Percentiles rank a stretch among this genome's conserved stretches.
These are phyloP conservation scores for Achroia grisella DNA, from an alignment of 1,140 invertebrate genomes.

Conservation along the genomic window DNA sequence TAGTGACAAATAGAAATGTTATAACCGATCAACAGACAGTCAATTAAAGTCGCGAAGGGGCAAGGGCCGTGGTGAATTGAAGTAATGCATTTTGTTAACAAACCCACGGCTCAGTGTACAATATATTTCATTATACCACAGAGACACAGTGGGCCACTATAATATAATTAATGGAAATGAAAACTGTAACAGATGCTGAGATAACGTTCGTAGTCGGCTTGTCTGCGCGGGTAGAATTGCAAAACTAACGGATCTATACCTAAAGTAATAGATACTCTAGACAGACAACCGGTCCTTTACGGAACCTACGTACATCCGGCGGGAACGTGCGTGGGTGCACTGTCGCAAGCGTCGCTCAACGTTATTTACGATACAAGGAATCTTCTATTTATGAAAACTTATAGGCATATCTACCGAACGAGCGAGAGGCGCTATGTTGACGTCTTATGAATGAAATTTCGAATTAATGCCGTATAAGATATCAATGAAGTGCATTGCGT, in stretches of 20 bases:
- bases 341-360: constrained; percentile 56
- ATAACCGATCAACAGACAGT: constrained; percentile 26
- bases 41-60: constrained; percentile 32
- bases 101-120: constrained; percentile 38
- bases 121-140: constrained; percentile 40
- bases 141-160: constrained; percentile 35
- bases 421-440: constrained; percentile 28
- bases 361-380: constrained; percentile 50
- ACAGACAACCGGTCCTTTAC: constrained; percentile 57
- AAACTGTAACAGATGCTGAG: constrained; percentile 59
- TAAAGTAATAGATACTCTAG: constrained; percentile 51
- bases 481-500: constrained; percentile 42
- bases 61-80: constrained; percentile 42
- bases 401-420: constrained; percentile 21
- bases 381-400: constrained; percentile 35
- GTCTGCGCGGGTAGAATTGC: constrained; percentile 63
- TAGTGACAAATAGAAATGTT: constrained; percentile 36
- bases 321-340: constrained; percentile 45
- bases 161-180: constrained; percentile 64
- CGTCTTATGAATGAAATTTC: constrained; percentile 34
- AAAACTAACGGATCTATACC: constrained; percentile 41
- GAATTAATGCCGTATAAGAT: constrained; percentile 23
- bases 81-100: constrained; percentile 49
- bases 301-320: constrained; percentile 70
- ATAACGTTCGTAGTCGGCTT: constrained; percentile 54